These are phyloP conservation scores for Brachylomia viminalis DNA, from an alignment of 2,888 invertebrate species.

Conservation along the genomic window DNA sequence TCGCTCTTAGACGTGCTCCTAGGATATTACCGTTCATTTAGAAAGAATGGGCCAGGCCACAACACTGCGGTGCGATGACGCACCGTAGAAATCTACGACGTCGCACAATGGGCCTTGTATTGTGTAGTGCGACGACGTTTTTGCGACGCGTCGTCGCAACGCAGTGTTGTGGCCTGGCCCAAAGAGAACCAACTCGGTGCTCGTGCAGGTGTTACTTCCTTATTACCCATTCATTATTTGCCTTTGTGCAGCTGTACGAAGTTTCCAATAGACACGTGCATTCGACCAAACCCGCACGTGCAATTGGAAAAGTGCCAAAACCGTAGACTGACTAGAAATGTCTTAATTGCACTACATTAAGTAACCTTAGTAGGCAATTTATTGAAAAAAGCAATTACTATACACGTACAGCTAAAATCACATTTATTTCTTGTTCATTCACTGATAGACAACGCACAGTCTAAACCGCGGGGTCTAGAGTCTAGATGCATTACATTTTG, in stretches of 20 bases:
- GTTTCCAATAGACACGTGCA: slow-evolving; percentile 34
- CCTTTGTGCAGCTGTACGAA: not conserved
- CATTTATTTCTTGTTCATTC: not conserved
- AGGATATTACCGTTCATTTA: not conserved
- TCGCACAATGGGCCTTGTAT: no score
- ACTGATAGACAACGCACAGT: no score
- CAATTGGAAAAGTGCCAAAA: slow-evolving; percentile 35
- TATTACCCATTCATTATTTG: slow-evolving; percentile 10
- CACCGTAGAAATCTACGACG: no score
- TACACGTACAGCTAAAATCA: not conserved
- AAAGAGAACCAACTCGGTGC: not conserved
- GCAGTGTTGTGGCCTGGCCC: no score
- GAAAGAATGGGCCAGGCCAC: no score
- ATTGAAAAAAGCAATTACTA: not conserved
- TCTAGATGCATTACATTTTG: no score
- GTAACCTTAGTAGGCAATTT: not conserved
- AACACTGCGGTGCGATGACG: no score
- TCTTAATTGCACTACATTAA: slow-evolving; percentile 6
- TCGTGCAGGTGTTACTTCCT: not conserved
- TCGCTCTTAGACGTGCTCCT: not conserved
- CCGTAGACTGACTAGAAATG: slow-evolving; percentile 13
- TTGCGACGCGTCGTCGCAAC: no score
- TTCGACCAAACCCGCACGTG: slow-evolving; percentile 7
- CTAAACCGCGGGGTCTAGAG: no score
- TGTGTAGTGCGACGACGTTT: no score